Evolutionary conservation across 2,888 invertebrate genomes (phyloP).

Genomic region (Epicampocera succincta): DNA sequence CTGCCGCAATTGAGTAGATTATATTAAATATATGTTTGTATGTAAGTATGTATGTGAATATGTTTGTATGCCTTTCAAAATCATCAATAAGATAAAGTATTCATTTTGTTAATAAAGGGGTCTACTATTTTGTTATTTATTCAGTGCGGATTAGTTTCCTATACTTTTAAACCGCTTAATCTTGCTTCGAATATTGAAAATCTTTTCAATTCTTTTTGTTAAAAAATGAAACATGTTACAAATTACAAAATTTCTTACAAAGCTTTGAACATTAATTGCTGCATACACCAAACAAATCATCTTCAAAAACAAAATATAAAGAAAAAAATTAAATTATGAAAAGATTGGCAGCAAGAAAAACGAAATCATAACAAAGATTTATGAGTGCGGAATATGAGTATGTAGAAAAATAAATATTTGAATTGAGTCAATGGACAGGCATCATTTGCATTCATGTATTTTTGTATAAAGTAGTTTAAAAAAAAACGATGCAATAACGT

Average conservation of each 20-base stretch:
- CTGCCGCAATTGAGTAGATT: no score
- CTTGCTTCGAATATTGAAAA: background rate
- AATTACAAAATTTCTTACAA: conserved; percentile 10
- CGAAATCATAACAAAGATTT: conserved; percentile 68
- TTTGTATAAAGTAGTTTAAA: no score
- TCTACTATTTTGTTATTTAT: no score
- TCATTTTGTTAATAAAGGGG: no score
- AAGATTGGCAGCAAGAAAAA: conserved; percentile 48
- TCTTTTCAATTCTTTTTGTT: background rate
- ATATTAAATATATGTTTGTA: no score
- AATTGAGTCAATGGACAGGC: conserved; percentile 43
- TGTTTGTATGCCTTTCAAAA: no score
- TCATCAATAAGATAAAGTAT: no score
- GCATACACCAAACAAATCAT: background rate
- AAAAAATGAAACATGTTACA: background rate
- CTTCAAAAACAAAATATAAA: background rate
- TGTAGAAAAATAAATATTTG: conserved; percentile 24
- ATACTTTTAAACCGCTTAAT: background rate
- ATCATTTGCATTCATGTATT: background rate
- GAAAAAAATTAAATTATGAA: conserved; percentile 21
- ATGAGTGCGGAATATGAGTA: conserved; percentile 59
- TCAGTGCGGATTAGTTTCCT: no score
- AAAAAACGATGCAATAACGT: conserved; percentile 2
- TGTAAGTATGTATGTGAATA: no score
- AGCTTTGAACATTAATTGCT: background rate